phyloP scores from a whole-genome alignment of 2,113 vertebrate species.

The Aphelocoma coerulescens region DNA sequence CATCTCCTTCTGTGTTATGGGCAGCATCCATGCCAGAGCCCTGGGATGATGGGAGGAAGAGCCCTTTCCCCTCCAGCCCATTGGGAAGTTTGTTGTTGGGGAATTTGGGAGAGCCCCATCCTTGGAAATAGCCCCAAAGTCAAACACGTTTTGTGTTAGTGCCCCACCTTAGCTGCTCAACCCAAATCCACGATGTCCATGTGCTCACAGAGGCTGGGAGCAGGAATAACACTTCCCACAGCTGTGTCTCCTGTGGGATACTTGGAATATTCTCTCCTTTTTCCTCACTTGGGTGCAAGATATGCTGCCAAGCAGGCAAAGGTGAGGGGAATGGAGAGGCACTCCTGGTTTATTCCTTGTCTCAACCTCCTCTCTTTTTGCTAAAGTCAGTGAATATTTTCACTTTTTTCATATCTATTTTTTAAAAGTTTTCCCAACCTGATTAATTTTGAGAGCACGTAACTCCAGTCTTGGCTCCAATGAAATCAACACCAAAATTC shows the following conservation, averaged over 20 bases:
- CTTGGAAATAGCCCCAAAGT: not conserved
- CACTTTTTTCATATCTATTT: not conserved
- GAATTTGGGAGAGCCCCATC: not conserved
- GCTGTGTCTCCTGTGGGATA: not conserved
- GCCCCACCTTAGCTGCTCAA: not conserved
- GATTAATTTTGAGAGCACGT: not conserved
- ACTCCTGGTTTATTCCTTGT: not conserved
- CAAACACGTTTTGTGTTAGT: not conserved
- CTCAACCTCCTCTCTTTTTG: not conserved
- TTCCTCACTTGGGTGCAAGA: not conserved
- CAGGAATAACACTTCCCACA: not conserved
- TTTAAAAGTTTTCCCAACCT: not conserved
- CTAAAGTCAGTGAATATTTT: not conserved
- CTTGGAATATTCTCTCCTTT: not conserved
- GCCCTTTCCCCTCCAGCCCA: not conserved
- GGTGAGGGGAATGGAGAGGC: not conserved
- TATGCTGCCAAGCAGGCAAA: not conserved
- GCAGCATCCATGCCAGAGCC: not conserved
- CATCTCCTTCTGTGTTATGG: not conserved
- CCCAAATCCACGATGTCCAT: not conserved
- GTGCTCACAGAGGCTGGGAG: not conserved
- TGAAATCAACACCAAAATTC: not conserved
- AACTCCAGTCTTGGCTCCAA: not conserved
- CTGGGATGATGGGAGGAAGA: not conserved
- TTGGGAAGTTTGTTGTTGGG: not conserved